Evolutionary conservation across 2,888 invertebrate species (phyloP), one percentile per base, ranked within the genome.

Genomic region (Drosophila koepferae): DNA sequence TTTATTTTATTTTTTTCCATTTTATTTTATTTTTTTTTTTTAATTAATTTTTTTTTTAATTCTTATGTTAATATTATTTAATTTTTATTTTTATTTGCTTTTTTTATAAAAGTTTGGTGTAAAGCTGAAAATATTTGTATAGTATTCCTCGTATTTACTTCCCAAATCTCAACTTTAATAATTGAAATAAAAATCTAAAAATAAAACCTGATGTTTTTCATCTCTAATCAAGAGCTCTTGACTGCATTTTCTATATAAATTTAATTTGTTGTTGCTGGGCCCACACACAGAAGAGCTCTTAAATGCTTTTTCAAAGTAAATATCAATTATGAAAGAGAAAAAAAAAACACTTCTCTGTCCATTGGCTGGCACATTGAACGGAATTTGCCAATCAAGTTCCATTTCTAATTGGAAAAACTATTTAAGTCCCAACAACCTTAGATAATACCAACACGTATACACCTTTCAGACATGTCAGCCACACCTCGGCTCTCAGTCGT

Each of bases 391-490:
- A 73, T 78, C 68, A 68, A 63, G 59, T 53, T 64, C 65, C 55
- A 55, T 65, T 82, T 53, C 51, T 74, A 68, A 60, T 71, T 68
- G 53, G 34, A 74, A 85, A 80, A 65, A 48, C 63, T 68, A 77
- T 77, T 80, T 68, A 60, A 74, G 67, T 63, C 68, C 70, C 28
- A 82, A 82, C 72, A 67, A 54, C 56, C 70, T 74, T 63, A 49
- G 55, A 62, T 63, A 76, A 80, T 72, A 58, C 67, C 77, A 68
- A 73, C 55, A 80, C 65, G 72, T 64, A 60, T 68, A 63, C 67
- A 69, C 70, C 66, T 62, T 61, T 72, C 36, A 60, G 44, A 51
- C 63, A 61, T 80, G 64, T 51, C 63, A 56, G 49, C 31, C 61
- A 71, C 59, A 58, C 51, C 38, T 48, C 14, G 14, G 12, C 55